Base-by-base conservation (phyloP, 1,140 invertebrate species). In the Meteorus sp. region DNA sequence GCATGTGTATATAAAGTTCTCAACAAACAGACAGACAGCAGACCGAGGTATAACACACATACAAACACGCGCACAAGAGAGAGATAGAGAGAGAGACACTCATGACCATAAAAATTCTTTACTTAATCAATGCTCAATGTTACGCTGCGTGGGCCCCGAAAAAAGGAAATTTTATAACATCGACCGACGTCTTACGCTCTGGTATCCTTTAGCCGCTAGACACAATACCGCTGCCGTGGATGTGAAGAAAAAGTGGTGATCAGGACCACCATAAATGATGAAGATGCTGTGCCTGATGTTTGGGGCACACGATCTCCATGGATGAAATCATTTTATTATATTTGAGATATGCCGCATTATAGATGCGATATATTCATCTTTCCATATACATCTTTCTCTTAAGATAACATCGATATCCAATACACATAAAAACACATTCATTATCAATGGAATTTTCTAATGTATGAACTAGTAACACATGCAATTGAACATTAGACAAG, bases 81-180 rank as follows among this genome's bases (percentile, higher is more conserved):
- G 48, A 25, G 25, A 61, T 55, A 17, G 63, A 27, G 9, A 65
- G n/a, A n/a, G n/a, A n/a, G n/a, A n/a, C n/a, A n/a, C n/a, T n/a
- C n/a, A n/a, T n/a, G n/a, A n/a, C 61, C 67, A 70, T 75, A 75
- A 75, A 75, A 75, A 75, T 75, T 75, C 73, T 67, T 68, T 60
- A 62, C 64, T 70, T 66, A 68, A 73, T 75, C 71, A 70, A 68
- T 72, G 67, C 68, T 71, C 67, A 66, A 68, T 68, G 68, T 74
- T 70, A 52, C 48, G 54, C 66, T 51, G n/a, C n/a, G n/a, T 64
- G 59, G 66, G 62, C 48, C 56, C n/a, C n/a, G n/a, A n/a, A n/a
- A n/a, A n/a, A 58, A 44, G 43, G 50, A 25, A 53, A 52, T 66
- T 73, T 73, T 74, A 73, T 61, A 67, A 61, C 58, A 60, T 55